Evolutionary conservation across 2,113 vertebrate species (phyloP).

Genomic region (Neopipo cinnamomea): DNA sequence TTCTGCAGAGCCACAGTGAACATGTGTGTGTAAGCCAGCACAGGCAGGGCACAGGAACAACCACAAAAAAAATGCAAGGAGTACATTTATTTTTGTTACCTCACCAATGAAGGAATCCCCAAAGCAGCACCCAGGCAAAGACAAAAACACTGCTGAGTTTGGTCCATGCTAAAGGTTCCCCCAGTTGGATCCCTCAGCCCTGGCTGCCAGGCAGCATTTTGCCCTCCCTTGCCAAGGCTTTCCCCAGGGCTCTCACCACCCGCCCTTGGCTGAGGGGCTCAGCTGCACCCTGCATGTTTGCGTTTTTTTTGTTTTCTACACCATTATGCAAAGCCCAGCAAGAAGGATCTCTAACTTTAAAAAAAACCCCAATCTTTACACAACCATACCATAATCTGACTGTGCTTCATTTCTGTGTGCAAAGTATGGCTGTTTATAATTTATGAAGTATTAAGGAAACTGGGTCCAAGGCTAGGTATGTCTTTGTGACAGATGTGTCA

Average conservation of each 20-base stretch:
- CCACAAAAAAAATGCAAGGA: background rate
- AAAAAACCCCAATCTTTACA: background rate
- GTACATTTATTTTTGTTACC: background rate
- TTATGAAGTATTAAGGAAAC: background rate
- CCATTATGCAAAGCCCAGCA: background rate
- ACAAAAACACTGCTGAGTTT: background rate
- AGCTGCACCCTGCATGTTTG: fast-evolving
- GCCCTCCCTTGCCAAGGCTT: background rate
- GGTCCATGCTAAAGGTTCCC: background rate
- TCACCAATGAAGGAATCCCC: background rate
- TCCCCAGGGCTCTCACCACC: fast-evolving
- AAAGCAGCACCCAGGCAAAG: background rate
- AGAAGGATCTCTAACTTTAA: background rate
- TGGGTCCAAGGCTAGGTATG: background rate
- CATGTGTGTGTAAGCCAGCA: fast-evolving
- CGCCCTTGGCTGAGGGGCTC: too few species aligned
- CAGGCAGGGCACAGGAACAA: background rate
- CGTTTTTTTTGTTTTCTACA: background rate
- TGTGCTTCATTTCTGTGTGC: background rate
- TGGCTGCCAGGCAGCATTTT: background rate
- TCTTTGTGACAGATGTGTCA: background rate
- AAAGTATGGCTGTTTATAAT: background rate
- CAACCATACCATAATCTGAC: background rate
- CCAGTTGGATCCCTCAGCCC: background rate
- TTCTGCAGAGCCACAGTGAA: background rate